These are phyloP conservation scores for Manduca sexta DNA, from an alignment of 1,140 invertebrate genomes.

Conservation along the genomic window DNA sequence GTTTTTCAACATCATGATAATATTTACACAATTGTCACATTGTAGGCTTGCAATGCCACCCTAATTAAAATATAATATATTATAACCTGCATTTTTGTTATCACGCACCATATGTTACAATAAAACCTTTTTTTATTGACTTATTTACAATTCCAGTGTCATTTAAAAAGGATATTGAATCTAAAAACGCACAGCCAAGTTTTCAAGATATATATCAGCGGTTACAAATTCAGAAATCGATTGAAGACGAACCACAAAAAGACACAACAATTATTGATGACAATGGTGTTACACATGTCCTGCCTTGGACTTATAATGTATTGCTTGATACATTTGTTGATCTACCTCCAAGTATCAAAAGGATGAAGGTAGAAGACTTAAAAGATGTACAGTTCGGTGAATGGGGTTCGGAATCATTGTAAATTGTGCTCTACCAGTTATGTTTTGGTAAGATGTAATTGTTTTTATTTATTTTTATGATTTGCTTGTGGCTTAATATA, in stretches of 20 bases:
- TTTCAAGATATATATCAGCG: conserved; percentile 67
- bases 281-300: conserved; percentile 52
- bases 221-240: conserved; percentile 48
- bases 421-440: too few species aligned
- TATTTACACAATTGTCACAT: too few species aligned
- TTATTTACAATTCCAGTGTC: conserved; percentile 48
- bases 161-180: conserved; percentile 32
- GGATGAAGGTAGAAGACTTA: conserved; percentile 72
- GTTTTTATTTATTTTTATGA: conserved; percentile 1
- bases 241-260: conserved; percentile 15
- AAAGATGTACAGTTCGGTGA: conserved; percentile 59
- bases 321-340: conserved; percentile 64
- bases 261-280: conserved; percentile 46
- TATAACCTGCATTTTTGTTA: too few species aligned
- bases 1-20: too few species aligned
- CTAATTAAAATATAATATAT: too few species aligned
- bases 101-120: too few species aligned
- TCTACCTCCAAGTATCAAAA: conserved; percentile 76
- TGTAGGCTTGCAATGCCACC: too few species aligned
- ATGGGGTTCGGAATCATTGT: conserved; percentile 74
- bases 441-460: too few species aligned
- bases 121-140: too few species aligned
- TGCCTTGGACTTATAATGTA: conserved; percentile 73
- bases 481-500: neutral
- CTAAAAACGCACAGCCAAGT: conserved; percentile 38